Conservation (phyloP, 2,797 vertebrate species). For the Gobionotothen gibberifrons region DNA sequence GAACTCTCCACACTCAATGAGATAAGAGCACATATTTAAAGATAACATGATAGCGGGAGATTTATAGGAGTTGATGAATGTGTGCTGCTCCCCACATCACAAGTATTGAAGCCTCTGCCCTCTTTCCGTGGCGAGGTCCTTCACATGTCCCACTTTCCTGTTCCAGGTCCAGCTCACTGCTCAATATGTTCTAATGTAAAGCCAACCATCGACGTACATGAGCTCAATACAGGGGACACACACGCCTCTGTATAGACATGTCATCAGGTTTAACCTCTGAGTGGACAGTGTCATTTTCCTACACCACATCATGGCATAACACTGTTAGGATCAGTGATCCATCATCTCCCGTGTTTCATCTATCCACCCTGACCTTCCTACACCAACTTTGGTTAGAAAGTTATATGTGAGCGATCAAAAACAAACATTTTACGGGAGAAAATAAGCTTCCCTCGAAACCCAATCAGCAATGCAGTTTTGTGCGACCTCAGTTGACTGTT, state of each 20-base stretch:
- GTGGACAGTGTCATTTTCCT: not conserved
- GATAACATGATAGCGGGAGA: constrained; percentile 34
- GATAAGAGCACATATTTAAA: constrained; percentile 27
- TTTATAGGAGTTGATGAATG: constrained; percentile 43
- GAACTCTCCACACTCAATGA: constrained; percentile 11
- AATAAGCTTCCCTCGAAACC: too few relatives aligned
- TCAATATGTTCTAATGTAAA: constrained; percentile 53
- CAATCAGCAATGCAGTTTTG: too few relatives aligned
- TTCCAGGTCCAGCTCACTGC: constrained; percentile 7
- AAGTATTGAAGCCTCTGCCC: constrained; percentile 5
- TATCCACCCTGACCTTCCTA: too few relatives aligned
- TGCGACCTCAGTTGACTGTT: not conserved
- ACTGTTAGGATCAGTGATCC: not conserved
- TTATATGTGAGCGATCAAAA: too few relatives aligned
- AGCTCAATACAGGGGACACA: constrained; percentile 31
- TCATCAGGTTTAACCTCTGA: not conserved
- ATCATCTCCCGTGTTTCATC: not conserved
- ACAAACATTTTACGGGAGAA: too few relatives aligned
- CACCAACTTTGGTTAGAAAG: too few relatives aligned
- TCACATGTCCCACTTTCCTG: constrained; percentile 17
- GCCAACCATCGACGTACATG: constrained; percentile 34
- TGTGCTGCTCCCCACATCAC: constrained; percentile 25
- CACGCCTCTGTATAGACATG: not conserved
- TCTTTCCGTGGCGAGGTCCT: constrained; percentile 3
- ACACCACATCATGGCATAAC: not conserved